Conservation (phyloP, 1,140 invertebrate genomes). For the Halesus radiatus region DNA sequence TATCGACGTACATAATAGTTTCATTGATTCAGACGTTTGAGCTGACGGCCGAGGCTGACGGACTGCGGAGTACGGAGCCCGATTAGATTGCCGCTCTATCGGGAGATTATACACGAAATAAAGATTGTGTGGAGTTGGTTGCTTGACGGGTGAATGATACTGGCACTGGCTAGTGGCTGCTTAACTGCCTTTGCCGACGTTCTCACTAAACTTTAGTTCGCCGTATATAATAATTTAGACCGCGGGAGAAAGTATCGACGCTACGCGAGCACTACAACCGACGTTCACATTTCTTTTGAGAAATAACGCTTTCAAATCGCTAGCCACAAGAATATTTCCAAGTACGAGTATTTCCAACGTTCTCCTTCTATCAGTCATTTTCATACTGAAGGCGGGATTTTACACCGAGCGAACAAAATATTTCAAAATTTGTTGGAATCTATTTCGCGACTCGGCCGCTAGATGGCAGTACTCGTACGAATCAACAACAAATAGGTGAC, state of each 20-base stretch:
- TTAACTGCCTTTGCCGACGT: too few relatives aligned
- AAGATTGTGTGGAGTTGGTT: neutral
- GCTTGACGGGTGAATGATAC: neutral
- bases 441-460: neutral
- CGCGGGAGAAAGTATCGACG: conserved; percentile 7
- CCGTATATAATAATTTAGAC: too few relatives aligned
- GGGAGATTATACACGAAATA: neutral
- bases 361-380: too few relatives aligned
- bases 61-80: neutral
- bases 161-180: too few relatives aligned
- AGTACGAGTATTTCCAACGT: neutral
- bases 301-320: conserved; percentile 49
- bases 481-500: neutral
- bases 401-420: too few relatives aligned
- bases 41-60: neutral
- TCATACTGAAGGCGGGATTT: too few relatives aligned
- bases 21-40: neutral
- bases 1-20: neutral
- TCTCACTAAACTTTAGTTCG: too few relatives aligned
- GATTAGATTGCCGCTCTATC: neutral
- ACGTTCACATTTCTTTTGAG: conserved; percentile 39
- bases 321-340: conserved; percentile 2
- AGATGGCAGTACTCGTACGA: neutral
- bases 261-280: neutral
- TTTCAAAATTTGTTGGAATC: neutral